Conservation (phyloP, 2,888 invertebrate genomes). For the Cylindroiulus punctatus region DNA sequence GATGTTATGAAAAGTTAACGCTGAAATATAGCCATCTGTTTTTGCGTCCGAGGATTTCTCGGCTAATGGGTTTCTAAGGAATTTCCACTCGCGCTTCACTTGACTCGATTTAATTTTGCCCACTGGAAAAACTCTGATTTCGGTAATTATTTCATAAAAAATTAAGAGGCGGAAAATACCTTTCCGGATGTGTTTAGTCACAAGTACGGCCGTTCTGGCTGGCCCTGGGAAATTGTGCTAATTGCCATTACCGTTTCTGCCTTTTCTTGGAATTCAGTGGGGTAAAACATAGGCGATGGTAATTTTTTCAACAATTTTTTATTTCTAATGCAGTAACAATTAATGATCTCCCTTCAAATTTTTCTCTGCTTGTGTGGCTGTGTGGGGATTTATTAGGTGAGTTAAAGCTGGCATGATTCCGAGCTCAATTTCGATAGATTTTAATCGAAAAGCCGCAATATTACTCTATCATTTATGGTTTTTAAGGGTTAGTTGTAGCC, state of each 20-base stretch:
- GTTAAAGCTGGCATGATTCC: background rate
- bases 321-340: too few species aligned
- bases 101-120: background rate
- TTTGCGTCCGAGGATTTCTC: background rate
- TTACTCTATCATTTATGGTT: background rate
- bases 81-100: background rate
- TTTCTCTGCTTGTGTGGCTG: too few species aligned
- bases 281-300: too few species aligned
- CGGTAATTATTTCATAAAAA: background rate
- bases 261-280: too few species aligned
- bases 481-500: background rate
- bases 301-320: too few species aligned
- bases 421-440: background rate
- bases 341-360: too few species aligned
- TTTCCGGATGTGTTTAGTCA: too few species aligned
- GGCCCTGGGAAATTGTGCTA: too few species aligned
- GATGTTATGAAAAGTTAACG: background rate
- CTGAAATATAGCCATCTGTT: background rate
- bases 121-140: background rate
- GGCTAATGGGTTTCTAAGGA: background rate
- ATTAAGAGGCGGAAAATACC: background rate
- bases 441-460: background rate
- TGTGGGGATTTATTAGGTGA: too few species aligned
- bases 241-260: too few species aligned
- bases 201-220: too few species aligned